A percentile compares a stretch with the other conserved stretches of the same genome.
These are phyloP conservation scores for Luehdorfia chinensis DNA, from an alignment of 1,140 invertebrate species.

Conservation along the genomic window DNA sequence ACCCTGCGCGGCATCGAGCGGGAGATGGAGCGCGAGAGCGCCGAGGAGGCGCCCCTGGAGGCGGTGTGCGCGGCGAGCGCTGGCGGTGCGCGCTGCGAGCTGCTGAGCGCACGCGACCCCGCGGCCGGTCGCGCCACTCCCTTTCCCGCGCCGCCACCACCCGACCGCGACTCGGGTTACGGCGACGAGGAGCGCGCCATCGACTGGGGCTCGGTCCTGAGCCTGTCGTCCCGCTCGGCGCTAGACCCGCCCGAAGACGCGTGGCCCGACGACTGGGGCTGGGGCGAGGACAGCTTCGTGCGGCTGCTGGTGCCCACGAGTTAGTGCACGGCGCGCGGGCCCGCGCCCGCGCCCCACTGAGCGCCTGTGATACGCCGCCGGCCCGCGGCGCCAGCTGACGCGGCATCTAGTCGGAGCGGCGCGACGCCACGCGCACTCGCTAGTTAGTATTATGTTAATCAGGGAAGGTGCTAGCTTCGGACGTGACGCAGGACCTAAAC, in stretches of 20 bases:
- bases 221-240: constrained; percentile 89
- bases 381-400: constrained; percentile 40
- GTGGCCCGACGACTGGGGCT: constrained; percentile 71
- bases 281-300: constrained; percentile 74
- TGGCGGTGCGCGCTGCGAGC: constrained; percentile 69
- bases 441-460: constrained; percentile 70
- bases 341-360: constrained; percentile 55
- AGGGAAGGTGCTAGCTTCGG: constrained; percentile 75
- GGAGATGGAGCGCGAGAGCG: constrained; percentile 90
- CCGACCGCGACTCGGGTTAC: constrained; percentile 85
- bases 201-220: constrained; percentile 94
- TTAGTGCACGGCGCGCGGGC: constrained; percentile 71
- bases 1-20: constrained; percentile 93
- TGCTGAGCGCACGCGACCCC: constrained; percentile 79
- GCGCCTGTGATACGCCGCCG: constrained; percentile 58
- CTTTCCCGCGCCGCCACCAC: constrained; percentile 62
- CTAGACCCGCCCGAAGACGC: constrained; percentile 88
- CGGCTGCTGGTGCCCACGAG: constrained; percentile 75
- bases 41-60: constrained; percentile 67
- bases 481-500: constrained; percentile 69
- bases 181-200: constrained; percentile 89
- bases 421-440: no score
- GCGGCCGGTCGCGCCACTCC: constrained; percentile 71
- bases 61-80: constrained; percentile 60
- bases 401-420: constrained; percentile 45